A percentile compares a stretch with the other conserved stretches of the same genome.
Evolutionary conservation across 2,888 invertebrate species (phyloP).

Genomic region (Aporophyla lueneburgensis): DNA sequence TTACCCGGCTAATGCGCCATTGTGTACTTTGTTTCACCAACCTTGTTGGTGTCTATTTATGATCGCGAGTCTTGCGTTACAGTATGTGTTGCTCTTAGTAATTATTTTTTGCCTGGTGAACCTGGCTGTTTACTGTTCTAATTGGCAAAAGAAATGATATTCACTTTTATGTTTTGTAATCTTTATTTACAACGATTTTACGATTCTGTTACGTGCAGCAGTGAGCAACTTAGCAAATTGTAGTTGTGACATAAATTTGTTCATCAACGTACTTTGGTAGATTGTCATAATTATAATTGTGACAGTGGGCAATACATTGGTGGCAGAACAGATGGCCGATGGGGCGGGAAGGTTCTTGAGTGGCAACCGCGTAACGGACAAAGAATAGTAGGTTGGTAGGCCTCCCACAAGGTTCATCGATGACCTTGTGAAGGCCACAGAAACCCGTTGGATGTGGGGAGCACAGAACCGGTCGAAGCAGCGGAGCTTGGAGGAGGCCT

Average conservation of each 20-base stretch:
- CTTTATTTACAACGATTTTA: neutral
- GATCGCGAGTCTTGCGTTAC: conserved; percentile 28
- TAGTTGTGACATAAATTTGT: neutral
- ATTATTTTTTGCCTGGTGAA: neutral
- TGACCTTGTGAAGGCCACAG: no score
- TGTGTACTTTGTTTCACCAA: conserved; percentile 52
- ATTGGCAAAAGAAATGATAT: neutral
- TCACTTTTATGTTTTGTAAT: neutral
- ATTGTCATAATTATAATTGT: neutral
- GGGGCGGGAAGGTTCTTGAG: no score
- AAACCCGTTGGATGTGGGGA: no score
- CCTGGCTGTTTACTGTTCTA: neutral
- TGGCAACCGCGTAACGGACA: no score
- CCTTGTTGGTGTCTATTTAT: conserved; percentile 53
- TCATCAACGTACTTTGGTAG: neutral
- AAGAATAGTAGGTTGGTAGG: no score
- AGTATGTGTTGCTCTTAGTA: neutral
- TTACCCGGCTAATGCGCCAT: conserved; percentile 56
- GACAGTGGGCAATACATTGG: no score
- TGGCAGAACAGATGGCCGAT: no score
- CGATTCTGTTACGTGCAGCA: neutral
- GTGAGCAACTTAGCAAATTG: neutral
- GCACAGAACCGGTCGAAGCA: no score
- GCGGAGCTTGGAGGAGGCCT: no score
- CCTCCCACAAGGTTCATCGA: no score